A percentile compares a stretch with the other conserved stretches of the same genome.
Conservation (phyloP, 2,888 invertebrate species). For the Orthosia incerta region DNA sequence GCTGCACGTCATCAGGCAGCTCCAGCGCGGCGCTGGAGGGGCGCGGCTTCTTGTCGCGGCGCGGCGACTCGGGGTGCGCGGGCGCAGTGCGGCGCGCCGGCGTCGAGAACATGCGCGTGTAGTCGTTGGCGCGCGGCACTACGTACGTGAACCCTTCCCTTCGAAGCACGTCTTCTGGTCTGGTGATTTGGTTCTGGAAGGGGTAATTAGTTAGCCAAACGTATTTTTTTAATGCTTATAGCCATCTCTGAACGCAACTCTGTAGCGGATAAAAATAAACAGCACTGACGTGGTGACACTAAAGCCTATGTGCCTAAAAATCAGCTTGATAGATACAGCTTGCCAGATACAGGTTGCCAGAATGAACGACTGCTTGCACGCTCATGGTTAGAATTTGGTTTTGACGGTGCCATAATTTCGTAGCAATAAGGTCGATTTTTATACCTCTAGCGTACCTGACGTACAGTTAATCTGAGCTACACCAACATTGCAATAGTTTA, state of each 20-base stretch:
- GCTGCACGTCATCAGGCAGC: slow-evolving; percentile 74
- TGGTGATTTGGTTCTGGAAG: slow-evolving; percentile 68
- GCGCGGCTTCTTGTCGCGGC: slow-evolving; percentile 87
- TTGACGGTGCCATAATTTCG: not conserved
- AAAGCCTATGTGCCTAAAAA: not conserved
- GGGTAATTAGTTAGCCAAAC: slow-evolving; percentile 13
- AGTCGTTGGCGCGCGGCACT: slow-evolving; percentile 91
- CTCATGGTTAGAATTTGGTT: not conserved
- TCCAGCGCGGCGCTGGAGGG: slow-evolving; percentile 67
- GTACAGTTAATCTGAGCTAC: not conserved
- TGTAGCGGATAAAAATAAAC: not conserved
- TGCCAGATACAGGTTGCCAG: not conserved
- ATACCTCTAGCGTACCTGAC: not conserved
- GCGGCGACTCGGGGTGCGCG: slow-evolving; percentile 86
- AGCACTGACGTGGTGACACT: not conserved
- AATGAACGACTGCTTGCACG: not conserved
- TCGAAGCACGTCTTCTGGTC: slow-evolving; percentile 83
- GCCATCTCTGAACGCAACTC: not conserved
- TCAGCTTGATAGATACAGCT: too few species aligned
- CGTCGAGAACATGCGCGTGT: slow-evolving; percentile 89
- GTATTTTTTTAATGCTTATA: not conserved
- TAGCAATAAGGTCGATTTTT: not conserved
- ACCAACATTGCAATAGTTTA: too few species aligned
- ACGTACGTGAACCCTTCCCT: slow-evolving; percentile 91
- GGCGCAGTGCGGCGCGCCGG: slow-evolving; percentile 85